Percentiles rank a stretch among this genome's conserved stretches.
Evolutionary conservation across 2,888 invertebrate species (phyloP).

Genomic region (Catocala fraxini): DNA sequence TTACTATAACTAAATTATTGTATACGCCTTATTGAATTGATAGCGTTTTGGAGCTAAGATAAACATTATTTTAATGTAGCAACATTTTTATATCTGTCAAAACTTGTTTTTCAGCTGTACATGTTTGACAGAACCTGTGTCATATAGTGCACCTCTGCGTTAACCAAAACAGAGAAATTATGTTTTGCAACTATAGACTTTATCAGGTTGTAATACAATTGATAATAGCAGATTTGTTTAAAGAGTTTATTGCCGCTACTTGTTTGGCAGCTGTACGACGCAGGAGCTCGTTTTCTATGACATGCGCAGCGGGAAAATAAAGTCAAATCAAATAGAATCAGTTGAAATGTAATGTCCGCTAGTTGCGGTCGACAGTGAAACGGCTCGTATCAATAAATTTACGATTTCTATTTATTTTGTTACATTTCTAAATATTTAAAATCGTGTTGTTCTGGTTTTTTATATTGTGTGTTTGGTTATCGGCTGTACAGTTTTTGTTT

Average conservation of each 20-base stretch:
- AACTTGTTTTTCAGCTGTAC: slow-evolving; percentile 10
- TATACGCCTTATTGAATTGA: too few species aligned
- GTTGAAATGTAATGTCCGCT: slow-evolving; percentile 76
- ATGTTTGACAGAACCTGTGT: slow-evolving; percentile 16
- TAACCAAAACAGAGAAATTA: background rate
- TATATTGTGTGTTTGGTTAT: slow-evolving; percentile 56
- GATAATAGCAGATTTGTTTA: background rate
- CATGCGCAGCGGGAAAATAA: slow-evolving; percentile 56
- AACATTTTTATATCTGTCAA: slow-evolving; percentile 22
- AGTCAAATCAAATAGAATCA: slow-evolving; percentile 64
- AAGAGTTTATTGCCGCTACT: slow-evolving; percentile 16
- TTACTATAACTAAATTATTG: too few species aligned
- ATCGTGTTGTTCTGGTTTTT: slow-evolving; percentile 66
- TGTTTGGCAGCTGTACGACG: slow-evolving; percentile 6
- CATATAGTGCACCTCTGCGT: background rate
- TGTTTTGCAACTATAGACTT: slow-evolving; percentile 11
- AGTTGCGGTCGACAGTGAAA: slow-evolving; percentile 64
- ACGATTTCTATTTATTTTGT: slow-evolving; percentile 82
- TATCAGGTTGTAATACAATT: background rate
- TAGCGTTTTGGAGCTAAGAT: background rate
- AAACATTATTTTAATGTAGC: slow-evolving; percentile 17
- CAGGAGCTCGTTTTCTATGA: slow-evolving; percentile 34
- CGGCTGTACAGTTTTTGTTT: slow-evolving; percentile 53
- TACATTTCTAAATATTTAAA: slow-evolving; percentile 69
- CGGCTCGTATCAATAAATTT: slow-evolving; percentile 64